Base-by-base conservation (phyloP, 2,888 invertebrate species). In the Cyaniris semiargus region DNA sequence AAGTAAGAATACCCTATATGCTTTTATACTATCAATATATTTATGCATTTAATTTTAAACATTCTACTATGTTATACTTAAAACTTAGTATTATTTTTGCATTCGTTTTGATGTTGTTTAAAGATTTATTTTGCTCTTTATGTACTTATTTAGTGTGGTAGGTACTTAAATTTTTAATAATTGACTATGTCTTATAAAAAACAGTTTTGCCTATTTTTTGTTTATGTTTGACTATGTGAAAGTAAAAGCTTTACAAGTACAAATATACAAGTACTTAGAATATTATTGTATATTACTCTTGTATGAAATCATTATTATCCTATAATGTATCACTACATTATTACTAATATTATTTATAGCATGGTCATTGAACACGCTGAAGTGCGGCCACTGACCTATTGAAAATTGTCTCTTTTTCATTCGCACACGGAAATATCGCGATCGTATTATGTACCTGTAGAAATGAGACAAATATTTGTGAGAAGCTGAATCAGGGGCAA, bases 181-280 rank as follows among this genome's bases (percentile, higher is more conserved):
- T 0, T 44, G 0, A 53, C 5, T 53, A 53, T 18, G 44, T 5
- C 23, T 10, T 1, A 23, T 23, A n/a, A 23, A 60, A 23, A 6
- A 44, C 10, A n/a, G 71, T 38, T 72, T 44, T 6, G 66, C 66
- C 27, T 66, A 27, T 66, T n/a, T 60, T 66, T 31, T 5, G 15
- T 27, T 66, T 23, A 44, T 21, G 38, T 72, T 72, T 13, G 3
- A 38, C 66, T 23, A 72, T 72, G 18, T 31, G 38, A 72, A 21
- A 72, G 10, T 21, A 21, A 44, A 72, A 72, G 72, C 72, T 72
- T 44, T 72, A 72, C 71, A 3, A 72, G 71, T 72, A 72, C 71
- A 44, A 72, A 72, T 72, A 38, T 72, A 72, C 21, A 72, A 44
- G 44, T 72, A 72, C 72, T 44, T 38, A 44, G 21, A 23, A 71